Conservation (phyloP, 2,113 vertebrate genomes). For the Promerops cafer region DNA sequence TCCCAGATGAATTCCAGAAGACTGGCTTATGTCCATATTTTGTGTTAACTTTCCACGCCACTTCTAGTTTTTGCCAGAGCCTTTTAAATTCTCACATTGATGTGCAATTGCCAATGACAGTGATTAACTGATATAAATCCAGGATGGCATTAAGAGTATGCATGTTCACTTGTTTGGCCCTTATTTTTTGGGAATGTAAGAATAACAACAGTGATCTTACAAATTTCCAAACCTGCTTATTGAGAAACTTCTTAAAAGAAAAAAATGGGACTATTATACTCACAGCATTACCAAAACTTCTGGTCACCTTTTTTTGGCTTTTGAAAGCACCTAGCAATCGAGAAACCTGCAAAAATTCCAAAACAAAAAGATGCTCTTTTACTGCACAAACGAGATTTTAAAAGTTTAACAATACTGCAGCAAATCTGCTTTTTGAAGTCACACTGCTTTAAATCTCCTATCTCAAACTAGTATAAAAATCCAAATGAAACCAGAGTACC, state of each 20-base stretch:
- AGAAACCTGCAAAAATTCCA: slow-evolving; percentile 65
- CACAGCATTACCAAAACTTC: slow-evolving; percentile 83
- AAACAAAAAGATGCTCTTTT: background rate
- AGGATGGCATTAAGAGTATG: background rate
- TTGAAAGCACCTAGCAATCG: slow-evolving; percentile 79
- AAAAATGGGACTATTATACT: slow-evolving; percentile 66
- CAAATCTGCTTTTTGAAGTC: background rate
- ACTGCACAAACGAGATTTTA: background rate
- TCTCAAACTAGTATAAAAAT: background rate
- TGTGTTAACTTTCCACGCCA: background rate
- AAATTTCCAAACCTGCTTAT: slow-evolving; percentile 33
- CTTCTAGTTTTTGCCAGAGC: background rate
- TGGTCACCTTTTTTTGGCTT: slow-evolving; percentile 77
- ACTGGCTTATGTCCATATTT: background rate
- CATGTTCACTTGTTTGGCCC: background rate
- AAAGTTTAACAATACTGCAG: background rate
- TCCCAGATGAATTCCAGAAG: background rate
- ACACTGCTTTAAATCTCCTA: background rate
- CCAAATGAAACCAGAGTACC: background rate
- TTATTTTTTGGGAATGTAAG: background rate
- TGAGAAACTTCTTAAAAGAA: slow-evolving; percentile 74
- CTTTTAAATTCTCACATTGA: background rate
- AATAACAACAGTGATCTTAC: background rate
- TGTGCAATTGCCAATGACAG: background rate
- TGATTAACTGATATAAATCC: background rate